Base-by-base conservation (phyloP, 1,140 invertebrate species). In the Bombus impatiens region DNA sequence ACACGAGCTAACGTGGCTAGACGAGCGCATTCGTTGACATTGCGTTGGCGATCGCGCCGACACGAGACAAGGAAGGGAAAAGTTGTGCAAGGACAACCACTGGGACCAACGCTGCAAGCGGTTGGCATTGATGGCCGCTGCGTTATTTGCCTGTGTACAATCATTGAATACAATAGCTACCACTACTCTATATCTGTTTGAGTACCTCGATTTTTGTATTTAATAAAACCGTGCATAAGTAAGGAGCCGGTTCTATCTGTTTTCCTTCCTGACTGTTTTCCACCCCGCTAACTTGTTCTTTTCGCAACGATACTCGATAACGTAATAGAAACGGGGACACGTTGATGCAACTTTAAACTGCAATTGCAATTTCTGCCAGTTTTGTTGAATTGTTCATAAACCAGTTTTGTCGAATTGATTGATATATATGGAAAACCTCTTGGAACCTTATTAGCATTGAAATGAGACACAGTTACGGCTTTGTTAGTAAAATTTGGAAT, bases 81-180 rank as follows among this genome's bases (percentile, higher is more conserved):
- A 65, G 22, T 87, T 57, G 70, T 65, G 67, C 87, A 80, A 87
- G 78, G 70, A 89, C 78, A 67, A 57, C 76, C 72, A 32, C 22
- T 9, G 25, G 65, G 28, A 65, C 62, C 65, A 70, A 65, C 37
- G 25, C 62, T 40, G 0, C 28, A 82, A 74, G 65, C 67, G n/a
- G 72, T 72, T 87, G 79, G 65, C 84, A 87, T 84, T 89, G 77
- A 71, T 75, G 37, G 71, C 47, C 35, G 62, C 86, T 10, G 28
- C 62, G 84, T 74, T 77, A n/a, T 37, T 88, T 57, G 28, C 32
- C 40, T 15, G 35, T 15, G 59, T 32, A 22, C 47, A 6, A 28
- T 8, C 15, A 53, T 72, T 28, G 28, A 15, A 57, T 42, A 62
- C 67, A 85, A 80, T 80, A 42, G 44, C 76, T 18, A 13, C 22